Conservation (phyloP, 1,140 invertebrate genomes). For the Epicauta chinensis region DNA sequence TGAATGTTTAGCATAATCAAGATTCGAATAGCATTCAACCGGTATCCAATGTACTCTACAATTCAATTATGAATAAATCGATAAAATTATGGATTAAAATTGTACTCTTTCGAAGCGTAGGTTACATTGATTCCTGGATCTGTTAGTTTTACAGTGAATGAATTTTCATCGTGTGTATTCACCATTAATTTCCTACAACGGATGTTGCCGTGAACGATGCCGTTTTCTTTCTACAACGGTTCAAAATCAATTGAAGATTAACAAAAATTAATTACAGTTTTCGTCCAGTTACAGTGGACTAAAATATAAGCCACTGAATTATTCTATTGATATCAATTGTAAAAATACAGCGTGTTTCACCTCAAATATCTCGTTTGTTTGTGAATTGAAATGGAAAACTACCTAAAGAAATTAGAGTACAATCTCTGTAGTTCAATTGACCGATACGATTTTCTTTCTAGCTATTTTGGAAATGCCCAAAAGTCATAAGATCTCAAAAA, state of each 20-base stretch:
- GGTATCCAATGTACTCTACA: constrained; percentile 80
- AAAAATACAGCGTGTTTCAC: no score
- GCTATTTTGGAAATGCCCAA: no score
- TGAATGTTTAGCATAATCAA: constrained; percentile 51
- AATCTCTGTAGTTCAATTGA: no score
- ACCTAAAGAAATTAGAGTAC: no score
- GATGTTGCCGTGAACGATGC: constrained; percentile 78
- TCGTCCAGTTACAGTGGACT: no score
- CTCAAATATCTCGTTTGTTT: no score
- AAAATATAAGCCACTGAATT: no score
- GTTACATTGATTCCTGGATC: constrained; percentile 65
- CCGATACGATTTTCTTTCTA: no score
- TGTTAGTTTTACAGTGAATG: constrained; percentile 69
- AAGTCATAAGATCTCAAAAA: no score
- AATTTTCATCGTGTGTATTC: constrained; percentile 55
- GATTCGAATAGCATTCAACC: constrained; percentile 65
- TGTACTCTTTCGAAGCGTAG: constrained; percentile 56
- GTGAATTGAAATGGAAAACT: no score
- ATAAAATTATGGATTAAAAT: constrained; percentile 30
- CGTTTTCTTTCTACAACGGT: constrained; percentile 60
- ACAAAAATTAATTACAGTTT: no score
- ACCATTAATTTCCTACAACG: constrained; percentile 78
- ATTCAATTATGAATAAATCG: constrained; percentile 13
- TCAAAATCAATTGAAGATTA: constrained; percentile 15
- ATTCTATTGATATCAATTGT: no score